Evolutionary conservation across 2,888 invertebrate species (phyloP).

Genomic region (Dusona sp.): DNA sequence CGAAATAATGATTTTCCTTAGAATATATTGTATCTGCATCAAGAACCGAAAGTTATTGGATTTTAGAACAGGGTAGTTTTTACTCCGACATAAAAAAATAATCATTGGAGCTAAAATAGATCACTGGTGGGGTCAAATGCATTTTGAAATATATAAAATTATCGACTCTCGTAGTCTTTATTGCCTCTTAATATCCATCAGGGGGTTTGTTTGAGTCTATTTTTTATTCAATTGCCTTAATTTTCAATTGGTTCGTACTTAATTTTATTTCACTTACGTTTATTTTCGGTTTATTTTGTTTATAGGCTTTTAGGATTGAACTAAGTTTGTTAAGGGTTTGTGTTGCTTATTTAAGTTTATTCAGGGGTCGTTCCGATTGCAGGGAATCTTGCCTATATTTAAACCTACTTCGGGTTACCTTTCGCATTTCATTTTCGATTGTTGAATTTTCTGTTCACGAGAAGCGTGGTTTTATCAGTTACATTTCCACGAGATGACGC

Average conservation of each 20-base stretch:
- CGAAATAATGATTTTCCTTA: background rate
- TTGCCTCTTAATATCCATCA: background rate
- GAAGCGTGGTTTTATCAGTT: background rate
- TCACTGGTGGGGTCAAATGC: background rate
- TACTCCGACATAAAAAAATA: background rate
- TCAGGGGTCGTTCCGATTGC: background rate
- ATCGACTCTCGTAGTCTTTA: background rate
- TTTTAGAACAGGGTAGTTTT: background rate
- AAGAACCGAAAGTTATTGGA: slow-evolving; percentile 22
- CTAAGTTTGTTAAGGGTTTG: background rate
- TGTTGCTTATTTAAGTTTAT: background rate
- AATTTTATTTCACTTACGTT: background rate
- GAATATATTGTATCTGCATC: background rate
- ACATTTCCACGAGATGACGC: slow-evolving; percentile 51
- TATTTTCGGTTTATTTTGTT: background rate
- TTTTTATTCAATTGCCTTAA: background rate
- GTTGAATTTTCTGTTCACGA: background rate
- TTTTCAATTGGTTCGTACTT: background rate
- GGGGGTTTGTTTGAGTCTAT: background rate
- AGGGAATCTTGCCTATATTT: background rate
- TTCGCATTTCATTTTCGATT: background rate
- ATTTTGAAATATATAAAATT: background rate
- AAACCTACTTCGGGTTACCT: background rate
- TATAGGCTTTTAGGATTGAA: background rate
- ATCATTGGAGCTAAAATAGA: background rate